These are phyloP conservation scores for Bombus vancouverensis DNA, from an alignment of 1,140 invertebrate genomes.

Conservation along the genomic window DNA sequence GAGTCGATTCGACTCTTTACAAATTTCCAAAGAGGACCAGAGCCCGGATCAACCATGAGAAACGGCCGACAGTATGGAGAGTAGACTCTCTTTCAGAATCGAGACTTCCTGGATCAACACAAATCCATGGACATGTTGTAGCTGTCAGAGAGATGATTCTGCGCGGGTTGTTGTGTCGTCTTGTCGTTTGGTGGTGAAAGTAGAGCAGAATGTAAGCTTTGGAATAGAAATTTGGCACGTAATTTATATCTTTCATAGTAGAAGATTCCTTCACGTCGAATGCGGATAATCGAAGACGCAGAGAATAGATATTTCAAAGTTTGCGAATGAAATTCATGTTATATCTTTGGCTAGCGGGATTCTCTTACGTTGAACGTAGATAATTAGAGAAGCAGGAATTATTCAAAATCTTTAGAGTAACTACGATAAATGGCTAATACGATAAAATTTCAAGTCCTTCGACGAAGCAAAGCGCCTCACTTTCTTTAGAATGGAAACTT, in stretches of 20 bases:
- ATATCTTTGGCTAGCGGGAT: no score
- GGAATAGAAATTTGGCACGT: not conserved
- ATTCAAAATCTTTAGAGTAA: not conserved
- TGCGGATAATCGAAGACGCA: no score
- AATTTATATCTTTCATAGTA: not conserved
- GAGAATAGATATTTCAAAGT: not conserved
- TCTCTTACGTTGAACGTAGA: no score
- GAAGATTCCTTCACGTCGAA: no score
- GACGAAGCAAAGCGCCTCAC: no score
- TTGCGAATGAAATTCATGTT: no score
- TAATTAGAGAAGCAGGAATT: no score
- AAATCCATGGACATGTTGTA: not conserved
- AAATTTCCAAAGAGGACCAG: conserved; percentile 56
- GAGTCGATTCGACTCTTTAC: conserved; percentile 59
- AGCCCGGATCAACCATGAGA: not conserved
- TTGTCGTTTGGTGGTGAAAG: not conserved
- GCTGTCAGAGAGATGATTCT: not conserved
- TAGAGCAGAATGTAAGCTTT: not conserved
- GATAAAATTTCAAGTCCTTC: not conserved
- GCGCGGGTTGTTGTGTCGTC: no score
- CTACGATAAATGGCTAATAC: not conserved
- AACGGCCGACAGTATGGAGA: not conserved
- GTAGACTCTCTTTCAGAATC: not conserved
- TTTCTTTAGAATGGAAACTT: no score
- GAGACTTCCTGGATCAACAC: not conserved